Base-by-base conservation (phyloP, 2,113 vertebrate genomes). In the Microcebus griseorufus region DNA sequence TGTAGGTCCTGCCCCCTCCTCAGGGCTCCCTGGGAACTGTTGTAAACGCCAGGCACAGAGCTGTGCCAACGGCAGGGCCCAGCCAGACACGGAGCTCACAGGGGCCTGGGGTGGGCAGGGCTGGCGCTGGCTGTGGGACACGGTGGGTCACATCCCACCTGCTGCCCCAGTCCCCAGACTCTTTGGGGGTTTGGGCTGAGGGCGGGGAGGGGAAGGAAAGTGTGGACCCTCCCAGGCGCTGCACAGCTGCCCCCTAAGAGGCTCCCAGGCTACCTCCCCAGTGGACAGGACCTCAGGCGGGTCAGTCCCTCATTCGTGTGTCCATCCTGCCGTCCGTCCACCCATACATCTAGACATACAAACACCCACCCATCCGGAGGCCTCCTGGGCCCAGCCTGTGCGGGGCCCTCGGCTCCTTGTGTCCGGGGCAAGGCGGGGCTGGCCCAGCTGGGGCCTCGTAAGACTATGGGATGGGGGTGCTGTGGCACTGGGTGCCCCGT, bases 401-500 rank as follows among this genome's bases (percentile, higher is more conserved):
- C 25, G 18, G 11, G 4, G 32, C 6, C 67, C 87, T 67, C 11
- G 9, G 18, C 2, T 18, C 9, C 9, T 29, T 22, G 16, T 6
- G 25, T 69, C 3, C 16, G 25, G 60, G 17, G 48, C 76, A 34
- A 82, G 70, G 32, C 14, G 1, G 62, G 76, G 37, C 27, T 23
- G 39, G 25, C 23, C 39, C 32, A 45, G 60, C 37, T 53, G 58
- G 72, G 25, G 32, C 14, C 85, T 18, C 80, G n/a, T 65, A 42
- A 86, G 32, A 42, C 84, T 27, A 0, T 64, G 37, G 29, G 29
- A 69, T 67, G 29, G 4, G n/a, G 1, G 37, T 14, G 9, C 2
- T 3, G 3, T 4, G 32, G 7, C 3, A 1, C 18, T 22, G 27
- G 20, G 29, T 37, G 1, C 23, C 79, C 34, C 5, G 4, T 51